Percentiles rank a stretch among this genome's conserved stretches.
Conservation (phyloP, 2,888 invertebrate genomes). For the Drosophila multiciliata region DNA sequence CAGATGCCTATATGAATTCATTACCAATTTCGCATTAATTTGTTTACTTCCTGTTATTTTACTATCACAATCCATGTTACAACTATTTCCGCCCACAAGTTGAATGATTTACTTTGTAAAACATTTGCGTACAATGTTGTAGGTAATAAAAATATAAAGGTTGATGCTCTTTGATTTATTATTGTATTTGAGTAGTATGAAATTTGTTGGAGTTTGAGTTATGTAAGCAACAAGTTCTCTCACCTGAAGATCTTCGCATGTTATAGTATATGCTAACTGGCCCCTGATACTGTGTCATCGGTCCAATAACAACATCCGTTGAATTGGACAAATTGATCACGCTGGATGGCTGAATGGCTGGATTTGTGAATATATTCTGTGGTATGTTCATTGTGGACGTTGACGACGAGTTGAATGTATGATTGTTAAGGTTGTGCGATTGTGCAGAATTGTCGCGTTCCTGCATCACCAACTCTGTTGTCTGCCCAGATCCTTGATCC, state of each 20-base stretch:
- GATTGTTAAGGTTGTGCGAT: conserved; percentile 34
- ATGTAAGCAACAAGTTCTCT: conserved; percentile 22
- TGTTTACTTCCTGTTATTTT: too few species aligned
- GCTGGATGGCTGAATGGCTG: conserved; percentile 82
- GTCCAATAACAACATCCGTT: conserved; percentile 86
- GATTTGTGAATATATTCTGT: conserved; percentile 77
- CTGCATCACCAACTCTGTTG: conserved; percentile 70
- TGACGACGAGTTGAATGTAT: conserved; percentile 31
- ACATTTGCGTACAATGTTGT: not conserved
- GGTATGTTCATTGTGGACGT: conserved; percentile 55
- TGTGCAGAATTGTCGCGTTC: conserved; percentile 17
- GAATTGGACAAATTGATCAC: conserved; percentile 86
- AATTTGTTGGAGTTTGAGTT: not conserved
- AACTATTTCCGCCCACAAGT: not conserved
- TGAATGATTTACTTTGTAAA: not conserved
- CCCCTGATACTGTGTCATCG: conserved; percentile 86
- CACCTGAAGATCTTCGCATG: conserved; percentile 82
- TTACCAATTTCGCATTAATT: not conserved
- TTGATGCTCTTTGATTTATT: not conserved
- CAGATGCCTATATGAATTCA: not conserved
- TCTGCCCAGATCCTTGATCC: conserved; percentile 66
- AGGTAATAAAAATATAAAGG: not conserved
- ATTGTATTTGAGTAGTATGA: not conserved
- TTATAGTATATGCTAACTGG: conserved; percentile 86
- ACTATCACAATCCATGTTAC: not conserved